phyloP scores from a whole-genome alignment of 2,888 invertebrate genomes.

The Piscicola geometra region DNA sequence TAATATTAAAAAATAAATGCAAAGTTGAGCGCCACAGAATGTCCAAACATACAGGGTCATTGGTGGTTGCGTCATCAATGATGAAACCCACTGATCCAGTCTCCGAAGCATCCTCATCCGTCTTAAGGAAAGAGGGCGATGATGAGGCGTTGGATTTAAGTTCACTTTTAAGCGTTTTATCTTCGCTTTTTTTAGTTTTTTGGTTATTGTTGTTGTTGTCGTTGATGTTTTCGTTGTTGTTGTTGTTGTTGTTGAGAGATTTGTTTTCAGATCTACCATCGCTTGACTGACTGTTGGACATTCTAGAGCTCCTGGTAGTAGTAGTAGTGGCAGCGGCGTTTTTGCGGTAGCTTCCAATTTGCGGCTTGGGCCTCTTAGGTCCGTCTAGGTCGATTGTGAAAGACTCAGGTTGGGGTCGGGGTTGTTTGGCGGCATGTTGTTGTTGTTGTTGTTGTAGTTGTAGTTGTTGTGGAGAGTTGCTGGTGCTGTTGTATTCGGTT shows the following conservation, averaged over 20 bases:
- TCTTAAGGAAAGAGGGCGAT: not conserved
- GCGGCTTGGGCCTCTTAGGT: conserved; percentile 28
- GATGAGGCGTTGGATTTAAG: no score
- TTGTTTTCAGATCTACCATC: not conserved
- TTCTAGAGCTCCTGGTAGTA: not conserved
- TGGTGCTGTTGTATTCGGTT: not conserved
- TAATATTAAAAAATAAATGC: no score
- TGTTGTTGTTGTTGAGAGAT: not conserved
- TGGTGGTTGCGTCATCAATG: conserved; percentile 57
- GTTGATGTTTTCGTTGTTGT: not conserved
- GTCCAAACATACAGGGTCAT: not conserved
- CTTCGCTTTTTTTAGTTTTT: no score
- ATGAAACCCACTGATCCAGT: conserved; percentile 57
- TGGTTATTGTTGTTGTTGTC: no score
- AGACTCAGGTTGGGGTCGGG: conserved; percentile 22
- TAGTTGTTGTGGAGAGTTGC: conserved; percentile 2
- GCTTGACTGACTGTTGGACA: conserved; percentile 9
- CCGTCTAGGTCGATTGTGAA: conserved; percentile 25
- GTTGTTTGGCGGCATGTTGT: not conserved
- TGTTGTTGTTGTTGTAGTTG: conserved; percentile 8
- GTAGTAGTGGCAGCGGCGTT: no score
- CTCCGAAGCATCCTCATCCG: conserved; percentile 22
- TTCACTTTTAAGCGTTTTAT: no score
- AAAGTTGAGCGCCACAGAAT: not conserved
- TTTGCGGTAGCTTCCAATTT: not conserved